Evolutionary conservation across 2,888 invertebrate species (phyloP).

Genomic region (Adineta ricciae): DNA sequence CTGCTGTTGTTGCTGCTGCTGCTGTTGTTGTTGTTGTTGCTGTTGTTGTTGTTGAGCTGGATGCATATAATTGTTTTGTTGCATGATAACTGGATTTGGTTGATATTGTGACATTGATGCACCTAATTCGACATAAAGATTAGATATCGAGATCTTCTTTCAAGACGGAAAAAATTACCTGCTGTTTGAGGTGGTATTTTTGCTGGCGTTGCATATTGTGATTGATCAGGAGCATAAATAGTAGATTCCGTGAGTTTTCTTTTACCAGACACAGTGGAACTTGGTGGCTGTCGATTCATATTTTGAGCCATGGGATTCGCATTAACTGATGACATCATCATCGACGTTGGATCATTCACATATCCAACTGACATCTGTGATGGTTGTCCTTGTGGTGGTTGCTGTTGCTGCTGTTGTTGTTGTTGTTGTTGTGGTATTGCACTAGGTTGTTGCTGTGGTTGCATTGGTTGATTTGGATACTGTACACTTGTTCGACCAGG

Average conservation of each 20-base stretch:
- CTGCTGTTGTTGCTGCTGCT: too few relatives aligned
- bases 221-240: background rate
- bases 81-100: background rate
- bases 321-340: background rate
- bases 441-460: background rate
- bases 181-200: background rate
- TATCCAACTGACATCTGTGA: background rate
- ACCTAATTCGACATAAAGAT: background rate
- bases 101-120: background rate
- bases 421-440: background rate
- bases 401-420: background rate
- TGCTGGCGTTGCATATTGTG: background rate
- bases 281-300: background rate
- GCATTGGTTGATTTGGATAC: background rate
- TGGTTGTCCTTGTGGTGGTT: background rate
- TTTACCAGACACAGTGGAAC: background rate
- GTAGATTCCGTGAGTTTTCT: background rate
- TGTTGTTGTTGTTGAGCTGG: background rate
- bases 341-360: background rate
- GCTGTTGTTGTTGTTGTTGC: too few relatives aligned
- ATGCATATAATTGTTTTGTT: background rate
- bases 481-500: background rate
- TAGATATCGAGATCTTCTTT: too few relatives aligned
- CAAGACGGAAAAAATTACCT: background rate
- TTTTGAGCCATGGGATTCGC: background rate